Conservation (phyloP, 1,140 invertebrate genomes). For the Andrena cerasifolii region DNA sequence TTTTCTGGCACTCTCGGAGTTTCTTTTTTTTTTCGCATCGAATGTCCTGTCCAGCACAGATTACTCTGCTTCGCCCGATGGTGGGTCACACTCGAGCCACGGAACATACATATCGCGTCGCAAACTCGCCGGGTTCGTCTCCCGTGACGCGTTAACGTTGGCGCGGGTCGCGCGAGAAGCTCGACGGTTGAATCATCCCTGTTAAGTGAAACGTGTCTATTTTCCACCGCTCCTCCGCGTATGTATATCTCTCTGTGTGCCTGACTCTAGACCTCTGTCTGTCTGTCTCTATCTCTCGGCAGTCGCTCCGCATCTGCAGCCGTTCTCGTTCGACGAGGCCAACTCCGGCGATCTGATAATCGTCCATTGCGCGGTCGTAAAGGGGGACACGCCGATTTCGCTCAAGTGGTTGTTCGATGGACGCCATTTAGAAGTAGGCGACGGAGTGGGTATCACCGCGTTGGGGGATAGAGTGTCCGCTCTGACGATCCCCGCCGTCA, state of each 20-base stretch:
- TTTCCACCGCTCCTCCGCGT: constrained; percentile 16
- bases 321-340: constrained; percentile 80
- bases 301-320: constrained; percentile 80
- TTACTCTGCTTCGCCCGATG: no score
- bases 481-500: constrained; percentile 80
- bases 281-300: constrained; percentile 75
- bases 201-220: constrained; percentile 3
- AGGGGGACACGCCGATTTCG: constrained; percentile 88
- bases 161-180: constrained; percentile 6
- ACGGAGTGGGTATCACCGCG: constrained; percentile 84
- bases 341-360: constrained; percentile 84
- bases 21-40: no score
- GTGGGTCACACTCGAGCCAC: no score
- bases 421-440: constrained; percentile 79
- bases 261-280: constrained; percentile 81
- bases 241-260: constrained; percentile 71
- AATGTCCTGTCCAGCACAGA: no score
- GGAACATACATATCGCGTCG: no score
- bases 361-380: constrained; percentile 88
- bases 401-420: constrained; percentile 86
- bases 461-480: constrained; percentile 83
- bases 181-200: background rate
- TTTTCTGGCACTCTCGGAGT: no score
- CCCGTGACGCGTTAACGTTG: no score
- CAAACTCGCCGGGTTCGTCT: no score